phyloP scores from a whole-genome alignment of 2,797 vertebrate species.

The Microctenopoma stevenorrisi region DNA sequence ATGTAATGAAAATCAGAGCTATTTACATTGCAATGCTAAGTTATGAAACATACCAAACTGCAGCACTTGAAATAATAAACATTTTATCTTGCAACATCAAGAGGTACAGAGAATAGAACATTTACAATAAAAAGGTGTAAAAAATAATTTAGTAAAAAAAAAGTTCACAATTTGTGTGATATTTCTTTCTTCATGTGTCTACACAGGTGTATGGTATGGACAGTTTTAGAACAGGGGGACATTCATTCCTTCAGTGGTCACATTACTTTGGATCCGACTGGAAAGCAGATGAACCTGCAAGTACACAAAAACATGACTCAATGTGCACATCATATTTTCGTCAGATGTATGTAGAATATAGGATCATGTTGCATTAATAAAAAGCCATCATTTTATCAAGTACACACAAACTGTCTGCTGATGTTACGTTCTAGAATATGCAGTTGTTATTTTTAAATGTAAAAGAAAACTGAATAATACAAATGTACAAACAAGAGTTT shows the following conservation, averaged over 20 bases:
- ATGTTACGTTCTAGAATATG: not conserved
- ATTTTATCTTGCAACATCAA: conserved; percentile 37
- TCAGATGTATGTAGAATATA: too few relatives aligned
- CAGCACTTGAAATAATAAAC: conserved; percentile 40
- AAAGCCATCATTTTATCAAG: too few relatives aligned
- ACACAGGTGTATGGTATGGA: conserved; percentile 53
- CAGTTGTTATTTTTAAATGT: not conserved
- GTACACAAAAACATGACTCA: conserved; percentile 9
- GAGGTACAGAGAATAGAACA: conserved; percentile 41
- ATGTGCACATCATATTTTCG: not conserved
- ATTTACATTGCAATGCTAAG: conserved; percentile 64
- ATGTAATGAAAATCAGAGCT: conserved; percentile 40
- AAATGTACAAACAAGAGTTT: too few relatives aligned
- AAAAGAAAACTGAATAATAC: not conserved
- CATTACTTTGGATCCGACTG: conserved; percentile 68
- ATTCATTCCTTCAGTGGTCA: conserved; percentile 72
- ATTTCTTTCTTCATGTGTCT: conserved; percentile 39
- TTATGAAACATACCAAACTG: conserved; percentile 48
- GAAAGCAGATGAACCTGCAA: conserved; percentile 68
- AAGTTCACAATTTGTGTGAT: conserved; percentile 9
- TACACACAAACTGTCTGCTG: too few relatives aligned
- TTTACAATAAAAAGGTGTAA: conserved; percentile 45
- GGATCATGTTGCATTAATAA: too few relatives aligned
- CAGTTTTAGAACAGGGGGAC: conserved; percentile 6
- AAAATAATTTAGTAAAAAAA: conserved; percentile 76